Conservation (phyloP, 1,140 invertebrate genomes). For the Lethocerus indicus region DNA sequence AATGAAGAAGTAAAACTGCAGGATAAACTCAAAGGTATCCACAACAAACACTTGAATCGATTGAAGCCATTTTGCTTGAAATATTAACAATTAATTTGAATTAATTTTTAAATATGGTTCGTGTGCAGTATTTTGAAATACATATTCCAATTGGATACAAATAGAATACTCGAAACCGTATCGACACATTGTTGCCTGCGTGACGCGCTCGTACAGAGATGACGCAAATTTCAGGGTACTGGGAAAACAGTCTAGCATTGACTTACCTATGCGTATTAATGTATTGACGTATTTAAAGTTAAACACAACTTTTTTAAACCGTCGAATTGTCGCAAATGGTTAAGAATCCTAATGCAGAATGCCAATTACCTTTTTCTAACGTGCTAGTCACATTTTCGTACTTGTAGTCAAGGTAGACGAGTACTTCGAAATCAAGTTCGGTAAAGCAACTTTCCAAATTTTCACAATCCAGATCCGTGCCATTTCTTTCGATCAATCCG, state of each 20-base stretch:
- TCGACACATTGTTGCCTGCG: no score
- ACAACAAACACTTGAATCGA: conserved; percentile 9
- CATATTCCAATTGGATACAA: not conserved
- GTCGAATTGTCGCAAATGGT: not conserved
- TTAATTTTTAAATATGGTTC: no score
- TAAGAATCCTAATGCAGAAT: no score
- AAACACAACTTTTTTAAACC: not conserved
- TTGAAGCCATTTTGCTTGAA: not conserved
- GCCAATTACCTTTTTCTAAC: conserved; percentile 16
- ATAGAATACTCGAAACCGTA: no score
- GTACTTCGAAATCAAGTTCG: conserved; percentile 55
- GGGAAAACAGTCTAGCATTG: no score
- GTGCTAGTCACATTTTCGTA: conserved; percentile 2
- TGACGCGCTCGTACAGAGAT: no score
- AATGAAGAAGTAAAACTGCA: no score
- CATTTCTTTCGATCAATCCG: conserved; percentile 40
- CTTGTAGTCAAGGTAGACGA: conserved; percentile 34
- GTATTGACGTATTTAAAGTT: not conserved
- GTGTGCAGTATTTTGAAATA: no score
- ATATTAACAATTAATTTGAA: not conserved
- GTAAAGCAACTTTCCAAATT: conserved; percentile 46
- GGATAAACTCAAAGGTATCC: no score
- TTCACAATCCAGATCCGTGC: conserved; percentile 56
- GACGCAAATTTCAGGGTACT: no score
- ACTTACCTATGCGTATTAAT: no score